phyloP scores from a whole-genome alignment of 2,888 invertebrate genomes.

The Tubulanus polymorphus region DNA sequence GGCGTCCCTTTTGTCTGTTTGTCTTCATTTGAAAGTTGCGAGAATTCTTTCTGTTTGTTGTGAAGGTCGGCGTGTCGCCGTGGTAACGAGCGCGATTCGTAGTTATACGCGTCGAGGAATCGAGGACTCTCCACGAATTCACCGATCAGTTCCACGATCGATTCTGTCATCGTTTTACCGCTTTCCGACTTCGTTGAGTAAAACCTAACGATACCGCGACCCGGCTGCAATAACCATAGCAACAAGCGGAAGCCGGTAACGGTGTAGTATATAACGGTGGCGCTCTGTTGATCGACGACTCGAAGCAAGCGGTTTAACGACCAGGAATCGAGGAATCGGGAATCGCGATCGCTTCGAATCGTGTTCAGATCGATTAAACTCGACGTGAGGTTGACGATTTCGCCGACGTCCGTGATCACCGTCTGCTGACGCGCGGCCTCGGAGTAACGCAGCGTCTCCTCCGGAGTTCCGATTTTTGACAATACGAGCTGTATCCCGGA shows the following conservation, averaged over 20 bases:
- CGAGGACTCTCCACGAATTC: slow-evolving; percentile 21
- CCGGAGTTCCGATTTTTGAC: slow-evolving; percentile 34
- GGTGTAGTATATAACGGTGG: slow-evolving; percentile 43
- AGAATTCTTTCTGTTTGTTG: background rate
- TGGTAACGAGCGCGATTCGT: slow-evolving; percentile 39
- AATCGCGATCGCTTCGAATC: background rate
- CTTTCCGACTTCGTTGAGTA: slow-evolving; percentile 26
- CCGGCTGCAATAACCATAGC: slow-evolving; percentile 46
- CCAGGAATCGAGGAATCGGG: slow-evolving; percentile 31
- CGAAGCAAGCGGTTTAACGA: slow-evolving; percentile 32
- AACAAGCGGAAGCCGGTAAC: slow-evolving; percentile 32
- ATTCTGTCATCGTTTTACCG: slow-evolving; percentile 24
- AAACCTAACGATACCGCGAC: slow-evolving; percentile 32
- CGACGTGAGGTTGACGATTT: slow-evolving; percentile 18
- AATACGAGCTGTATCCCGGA: slow-evolving; percentile 41
- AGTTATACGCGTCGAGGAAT: slow-evolving; percentile 23
- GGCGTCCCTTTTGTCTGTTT: background rate
- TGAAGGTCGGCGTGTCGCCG: slow-evolving; percentile 14
- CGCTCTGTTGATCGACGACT: slow-evolving; percentile 37
- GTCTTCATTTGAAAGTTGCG: slow-evolving; percentile 11
- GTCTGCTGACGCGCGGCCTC: slow-evolving; percentile 34
- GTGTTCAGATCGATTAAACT: slow-evolving; percentile 15
- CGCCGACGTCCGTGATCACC: slow-evolving; percentile 25
- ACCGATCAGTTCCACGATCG: slow-evolving; percentile 17
- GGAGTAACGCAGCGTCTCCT: slow-evolving; percentile 40